Conservation (phyloP, 92 coral and sea anemone genomes). For the Bergia sp. region DNA sequence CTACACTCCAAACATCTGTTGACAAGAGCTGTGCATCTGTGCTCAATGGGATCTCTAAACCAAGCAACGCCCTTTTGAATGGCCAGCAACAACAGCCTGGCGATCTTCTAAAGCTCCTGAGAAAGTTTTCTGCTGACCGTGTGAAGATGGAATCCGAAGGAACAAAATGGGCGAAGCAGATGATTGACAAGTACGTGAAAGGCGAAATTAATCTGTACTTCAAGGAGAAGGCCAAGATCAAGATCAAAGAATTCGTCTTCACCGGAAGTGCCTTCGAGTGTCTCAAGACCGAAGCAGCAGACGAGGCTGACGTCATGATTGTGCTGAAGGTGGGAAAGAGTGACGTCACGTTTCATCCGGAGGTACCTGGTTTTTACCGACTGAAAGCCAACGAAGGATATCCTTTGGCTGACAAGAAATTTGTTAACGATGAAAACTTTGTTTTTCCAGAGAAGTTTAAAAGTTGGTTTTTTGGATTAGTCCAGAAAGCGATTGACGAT, state of each 20-base stretch:
- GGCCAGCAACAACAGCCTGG: not conserved
- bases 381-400: constrained; percentile 46
- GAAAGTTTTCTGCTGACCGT: constrained; percentile 61
- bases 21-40: constrained; percentile 24
- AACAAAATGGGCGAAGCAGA: constrained; percentile 56
- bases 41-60: not conserved
- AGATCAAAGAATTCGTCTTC: constrained; percentile 65
- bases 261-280: constrained; percentile 83
- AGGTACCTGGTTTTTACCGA: constrained; percentile 40
- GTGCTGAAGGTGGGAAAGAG: constrained; percentile 54
- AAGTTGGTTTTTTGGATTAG: constrained; percentile 63
- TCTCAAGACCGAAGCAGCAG: constrained; percentile 87
- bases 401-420: constrained; percentile 47
- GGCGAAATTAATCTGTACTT: constrained; percentile 42
- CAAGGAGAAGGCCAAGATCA: constrained; percentile 48
- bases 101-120: constrained; percentile 25
- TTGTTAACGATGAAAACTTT: constrained; percentile 40
- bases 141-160: constrained; percentile 70
- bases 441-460: constrained; percentile 59
- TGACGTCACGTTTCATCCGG: constrained; percentile 4
- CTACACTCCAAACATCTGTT: constrained; percentile 64
- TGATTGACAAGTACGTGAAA: constrained; percentile 62
- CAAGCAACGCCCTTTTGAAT: not conserved
- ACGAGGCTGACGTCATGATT: constrained; percentile 87
- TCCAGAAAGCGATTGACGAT: constrained; percentile 54